phyloP scores from a whole-genome alignment of 1,140 invertebrate genomes.

The Conopomorpha cramerella region DNA sequence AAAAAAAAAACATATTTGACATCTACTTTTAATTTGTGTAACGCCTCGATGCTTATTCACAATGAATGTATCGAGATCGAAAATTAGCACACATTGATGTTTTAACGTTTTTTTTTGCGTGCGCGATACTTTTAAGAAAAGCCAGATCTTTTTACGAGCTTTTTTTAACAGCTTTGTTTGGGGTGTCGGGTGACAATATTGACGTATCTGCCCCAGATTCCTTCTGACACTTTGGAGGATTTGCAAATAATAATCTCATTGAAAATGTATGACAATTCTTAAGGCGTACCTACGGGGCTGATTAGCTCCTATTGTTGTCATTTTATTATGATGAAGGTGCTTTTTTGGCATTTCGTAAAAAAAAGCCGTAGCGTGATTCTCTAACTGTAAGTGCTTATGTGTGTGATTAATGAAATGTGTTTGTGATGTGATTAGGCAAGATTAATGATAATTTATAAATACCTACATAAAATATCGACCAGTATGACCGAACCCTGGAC shows the following conservation, averaged over 20 bases:
- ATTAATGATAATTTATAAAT: no score
- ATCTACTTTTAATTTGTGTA: conserved; percentile 43
- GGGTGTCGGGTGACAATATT: conserved; percentile 53
- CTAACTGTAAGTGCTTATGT: neutral
- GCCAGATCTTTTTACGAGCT: conserved; percentile 13
- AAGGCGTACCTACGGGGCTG: neutral
- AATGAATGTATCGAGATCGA: conserved; percentile 50
- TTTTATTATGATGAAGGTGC: no score
- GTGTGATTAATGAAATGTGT: neutral
- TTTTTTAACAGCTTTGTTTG: conserved; percentile 13
- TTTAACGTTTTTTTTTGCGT: conserved; percentile 12
- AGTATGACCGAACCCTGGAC: no score
- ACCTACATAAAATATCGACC: no score
- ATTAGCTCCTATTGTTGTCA: no score
- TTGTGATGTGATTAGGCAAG: neutral
- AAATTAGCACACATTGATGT: conserved; percentile 52
- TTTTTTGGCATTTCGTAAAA: neutral
- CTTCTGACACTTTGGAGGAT: conserved; percentile 22
- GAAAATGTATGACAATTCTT: neutral
- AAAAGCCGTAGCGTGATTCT: neutral
- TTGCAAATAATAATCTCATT: conserved; percentile 53
- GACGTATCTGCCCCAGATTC: conserved; percentile 30
- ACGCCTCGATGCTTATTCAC: conserved; percentile 50
- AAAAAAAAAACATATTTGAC: conserved; percentile 10
- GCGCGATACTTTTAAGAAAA: no score